A percentile compares a stretch with the other conserved stretches of the same genome.
Conservation (phyloP, 2,113 vertebrate species). For the Triplophysa dalaica region DNA sequence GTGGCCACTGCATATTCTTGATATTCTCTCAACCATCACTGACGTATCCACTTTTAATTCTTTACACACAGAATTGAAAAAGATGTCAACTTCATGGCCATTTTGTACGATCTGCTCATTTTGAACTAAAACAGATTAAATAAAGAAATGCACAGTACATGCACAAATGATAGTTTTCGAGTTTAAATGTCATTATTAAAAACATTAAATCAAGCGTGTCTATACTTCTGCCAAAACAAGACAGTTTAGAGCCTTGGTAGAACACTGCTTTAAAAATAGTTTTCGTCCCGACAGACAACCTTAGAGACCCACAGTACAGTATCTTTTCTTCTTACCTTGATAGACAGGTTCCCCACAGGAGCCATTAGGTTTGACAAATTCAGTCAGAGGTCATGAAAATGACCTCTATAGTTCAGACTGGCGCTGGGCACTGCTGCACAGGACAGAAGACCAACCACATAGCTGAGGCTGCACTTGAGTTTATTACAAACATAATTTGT, state of each 20-base stretch:
- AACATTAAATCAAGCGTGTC: neutral
- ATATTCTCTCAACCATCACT: too few species aligned
- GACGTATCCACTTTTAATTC: too few species aligned
- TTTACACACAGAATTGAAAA: too few species aligned
- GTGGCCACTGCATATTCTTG: too few species aligned
- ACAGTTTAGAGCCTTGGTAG: neutral
- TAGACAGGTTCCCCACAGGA: slow-evolving; percentile 62
- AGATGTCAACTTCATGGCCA: too few species aligned
- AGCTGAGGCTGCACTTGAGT: slow-evolving; percentile 38
- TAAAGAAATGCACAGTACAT: too few species aligned
- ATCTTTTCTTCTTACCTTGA: slow-evolving; percentile 53
- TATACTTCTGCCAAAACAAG: too few species aligned
- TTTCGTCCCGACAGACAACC: slow-evolving; percentile 38
- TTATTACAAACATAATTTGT: slow-evolving; percentile 47
- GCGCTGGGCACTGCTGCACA: slow-evolving; percentile 48
- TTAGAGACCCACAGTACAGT: slow-evolving; percentile 12
- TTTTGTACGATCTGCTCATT: too few species aligned
- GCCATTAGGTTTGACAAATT: slow-evolving; percentile 69
- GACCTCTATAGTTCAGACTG: slow-evolving; percentile 59
- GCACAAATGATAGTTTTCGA: too few species aligned
- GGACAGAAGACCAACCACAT: slow-evolving; percentile 66
- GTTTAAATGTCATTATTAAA: too few species aligned
- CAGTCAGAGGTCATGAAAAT: slow-evolving; percentile 56
- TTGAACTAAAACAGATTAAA: too few species aligned
- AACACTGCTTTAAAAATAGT: neutral